Evolutionary conservation across 2,888 invertebrate species (phyloP), one percentile per base, ranked within the genome.

Genomic region (Osedax frankpressi): DNA sequence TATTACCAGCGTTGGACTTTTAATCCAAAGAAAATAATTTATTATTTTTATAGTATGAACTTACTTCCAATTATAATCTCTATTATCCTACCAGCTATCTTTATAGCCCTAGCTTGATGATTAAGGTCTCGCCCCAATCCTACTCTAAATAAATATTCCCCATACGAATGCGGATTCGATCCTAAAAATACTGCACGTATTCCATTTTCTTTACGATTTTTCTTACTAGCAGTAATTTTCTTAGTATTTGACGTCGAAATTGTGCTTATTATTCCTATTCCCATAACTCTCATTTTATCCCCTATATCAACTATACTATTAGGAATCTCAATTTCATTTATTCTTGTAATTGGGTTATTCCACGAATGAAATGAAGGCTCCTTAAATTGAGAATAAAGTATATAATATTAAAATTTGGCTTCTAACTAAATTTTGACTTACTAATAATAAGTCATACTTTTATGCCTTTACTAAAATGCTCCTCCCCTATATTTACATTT

Each of bases 191-290:
- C 84, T 0, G 81, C 86, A 0, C 87, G 87, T 1, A 44, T 87
- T n/a, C 87, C 88, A 0, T 88, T 88, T 80, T 88, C 88, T 19
- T 76, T 88, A 81, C 89, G 88, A 83, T 88, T 90, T 86, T 88
- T 88, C 86, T 81, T 88, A 88, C 59, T 89, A 83, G 87, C 89
- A 59, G 85, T 89, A 82, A 88, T 90, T 86, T 90, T 90, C 82
- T 84, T 89, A 87, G 89, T 90, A 86, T 90, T 90, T 87, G 89
- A 90, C 86, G 87, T 89, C 75, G 89, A 89, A 88, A 89, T 90
- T 85, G 87, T 88, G 0, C 78, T 89, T 29, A 26, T 77, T 28
- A 72, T 76, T 19, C 77, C 77, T 0, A 29, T 74, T 19, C 76
- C 86, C 77, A 81, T 84, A 27, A 78, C 79, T 68, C 30, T 75